Evolutionary conservation across 1,140 invertebrate genomes (phyloP).

Genomic region (Tenebrio molitor): DNA sequence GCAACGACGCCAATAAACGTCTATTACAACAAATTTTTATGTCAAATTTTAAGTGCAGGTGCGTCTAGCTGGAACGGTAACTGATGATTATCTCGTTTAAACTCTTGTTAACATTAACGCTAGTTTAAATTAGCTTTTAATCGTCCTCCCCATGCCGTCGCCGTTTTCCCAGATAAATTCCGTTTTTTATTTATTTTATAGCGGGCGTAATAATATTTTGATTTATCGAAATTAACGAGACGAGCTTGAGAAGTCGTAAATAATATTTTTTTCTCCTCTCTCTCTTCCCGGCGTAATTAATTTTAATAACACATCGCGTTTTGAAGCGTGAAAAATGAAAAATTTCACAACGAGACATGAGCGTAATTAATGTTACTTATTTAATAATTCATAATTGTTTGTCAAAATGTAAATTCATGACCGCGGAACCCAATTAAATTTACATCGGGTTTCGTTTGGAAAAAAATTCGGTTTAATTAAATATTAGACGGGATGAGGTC

Average conservation of each 20-base stretch:
- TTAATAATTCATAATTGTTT: conserved; percentile 34
- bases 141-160: not conserved
- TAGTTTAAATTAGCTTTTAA: conserved; percentile 17
- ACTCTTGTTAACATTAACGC: conserved; percentile 30
- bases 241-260: conserved; percentile 1
- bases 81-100: conserved; percentile 34
- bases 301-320: conserved; percentile 21
- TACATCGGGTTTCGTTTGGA: conserved; percentile 6
- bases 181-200: not conserved
- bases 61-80: conserved; percentile 15
- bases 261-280: conserved; percentile 22
- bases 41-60: conserved; percentile 27
- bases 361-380: conserved; percentile 23
- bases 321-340: conserved; percentile 29
- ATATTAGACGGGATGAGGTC: not conserved
- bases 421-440: conserved; percentile 24
- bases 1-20: conserved; percentile 7
- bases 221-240: conserved; percentile 19
- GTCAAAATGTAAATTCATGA: conserved; percentile 31
- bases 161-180: too few relatives aligned
- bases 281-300: too few relatives aligned
- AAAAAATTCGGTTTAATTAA: conserved; percentile 26
- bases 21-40: conserved; percentile 22
- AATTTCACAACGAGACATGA: conserved; percentile 20
- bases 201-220: not conserved